Evolutionary conservation across 2,113 vertebrate species (phyloP).

Genomic region (Morone chrysops): DNA sequence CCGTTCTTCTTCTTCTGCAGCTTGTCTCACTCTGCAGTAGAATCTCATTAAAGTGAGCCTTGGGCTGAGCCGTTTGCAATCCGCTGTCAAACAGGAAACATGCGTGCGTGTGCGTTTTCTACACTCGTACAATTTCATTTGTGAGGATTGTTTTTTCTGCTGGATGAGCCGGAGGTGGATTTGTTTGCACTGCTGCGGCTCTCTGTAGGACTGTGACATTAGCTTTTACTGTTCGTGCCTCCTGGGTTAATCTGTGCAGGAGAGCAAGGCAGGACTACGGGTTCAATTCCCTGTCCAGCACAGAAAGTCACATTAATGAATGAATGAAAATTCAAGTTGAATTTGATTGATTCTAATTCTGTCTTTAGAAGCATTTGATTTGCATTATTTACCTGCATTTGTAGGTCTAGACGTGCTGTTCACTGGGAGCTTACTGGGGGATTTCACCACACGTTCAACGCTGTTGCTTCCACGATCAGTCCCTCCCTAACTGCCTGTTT

Average conservation of each 20-base stretch:
- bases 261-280: background rate
- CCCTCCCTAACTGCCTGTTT: too few relatives aligned
- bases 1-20: background rate
- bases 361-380: background rate
- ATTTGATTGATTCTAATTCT: background rate
- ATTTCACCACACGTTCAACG: too few relatives aligned
- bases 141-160: conserved; percentile 1
- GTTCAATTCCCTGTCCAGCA: background rate
- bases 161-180: conserved; percentile 16
- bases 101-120: background rate
- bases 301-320: background rate
- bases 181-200: background rate
- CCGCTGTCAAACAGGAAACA: background rate
- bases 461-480: too few relatives aligned
- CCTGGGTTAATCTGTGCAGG: background rate
- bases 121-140: conserved; percentile 15
- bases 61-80: background rate
- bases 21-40: background rate
- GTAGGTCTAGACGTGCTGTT: too few relatives aligned
- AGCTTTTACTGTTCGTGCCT: background rate
- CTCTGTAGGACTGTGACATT: background rate
- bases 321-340: background rate
- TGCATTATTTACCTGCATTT: too few relatives aligned
- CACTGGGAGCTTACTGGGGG: too few relatives aligned
- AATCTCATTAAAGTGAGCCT: conserved; percentile 18